Evolutionary conservation across 2,888 invertebrate genomes (phyloP).

Genomic region (Drosophila paracracens): DNA sequence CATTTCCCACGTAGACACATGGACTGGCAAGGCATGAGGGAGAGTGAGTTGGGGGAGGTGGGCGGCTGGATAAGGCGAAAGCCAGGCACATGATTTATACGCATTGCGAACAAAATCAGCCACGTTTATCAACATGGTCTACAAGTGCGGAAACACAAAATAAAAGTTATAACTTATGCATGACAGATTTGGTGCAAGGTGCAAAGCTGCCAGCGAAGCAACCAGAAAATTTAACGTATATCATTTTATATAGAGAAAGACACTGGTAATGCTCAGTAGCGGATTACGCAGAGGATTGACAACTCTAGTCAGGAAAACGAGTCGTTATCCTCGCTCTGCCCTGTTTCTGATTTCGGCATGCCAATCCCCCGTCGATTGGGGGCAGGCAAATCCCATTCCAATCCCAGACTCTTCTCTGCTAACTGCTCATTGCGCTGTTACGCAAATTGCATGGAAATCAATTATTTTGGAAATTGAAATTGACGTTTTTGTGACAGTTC

Average conservation of each 20-base stretch:
- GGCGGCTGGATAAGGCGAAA: constrained; percentile 55
- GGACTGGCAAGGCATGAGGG: not conserved
- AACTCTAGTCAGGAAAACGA: constrained; percentile 28
- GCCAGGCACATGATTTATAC: constrained; percentile 76
- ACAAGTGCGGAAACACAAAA: constrained; percentile 75
- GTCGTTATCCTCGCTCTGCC: constrained; percentile 15
- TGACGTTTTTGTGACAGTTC: constrained; percentile 78
- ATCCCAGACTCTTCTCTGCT: constrained; percentile 11
- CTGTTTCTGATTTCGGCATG: constrained; percentile 28
- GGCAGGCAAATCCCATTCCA: not conserved
- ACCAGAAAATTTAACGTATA: constrained; percentile 50
- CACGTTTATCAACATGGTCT: constrained; percentile 60
- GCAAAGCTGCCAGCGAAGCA: constrained; percentile 64
- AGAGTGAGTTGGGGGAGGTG: constrained; percentile 11
- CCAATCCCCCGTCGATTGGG: constrained; percentile 1
- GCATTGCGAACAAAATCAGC: constrained; percentile 54
- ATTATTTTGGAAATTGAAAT: constrained; percentile 82
- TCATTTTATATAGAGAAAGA: constrained; percentile 38
- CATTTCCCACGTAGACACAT: constrained; percentile 70
- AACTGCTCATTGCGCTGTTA: constrained; percentile 73
- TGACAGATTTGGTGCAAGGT: constrained; percentile 78
- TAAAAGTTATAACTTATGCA: constrained; percentile 80
- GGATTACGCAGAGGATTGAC: constrained; percentile 38
- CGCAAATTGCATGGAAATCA: constrained; percentile 80
- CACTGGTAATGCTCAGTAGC: constrained; percentile 25